Conservation (phyloP, 2,113 vertebrate species). For the Himantopus leucocephalus region DNA sequence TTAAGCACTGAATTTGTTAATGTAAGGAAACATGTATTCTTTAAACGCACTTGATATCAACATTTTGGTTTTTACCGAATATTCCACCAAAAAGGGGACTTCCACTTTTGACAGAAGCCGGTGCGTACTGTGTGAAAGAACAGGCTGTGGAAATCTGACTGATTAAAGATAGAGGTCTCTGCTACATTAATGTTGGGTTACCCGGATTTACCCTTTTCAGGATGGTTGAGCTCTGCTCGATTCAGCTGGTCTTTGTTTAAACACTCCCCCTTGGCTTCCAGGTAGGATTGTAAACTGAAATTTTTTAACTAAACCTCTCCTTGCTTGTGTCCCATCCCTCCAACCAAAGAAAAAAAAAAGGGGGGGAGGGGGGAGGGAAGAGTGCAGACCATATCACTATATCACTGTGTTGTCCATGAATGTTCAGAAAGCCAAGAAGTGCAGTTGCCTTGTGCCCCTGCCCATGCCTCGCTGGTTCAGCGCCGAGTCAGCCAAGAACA, state of each 20-base stretch:
- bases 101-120: neutral
- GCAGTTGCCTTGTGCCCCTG: neutral
- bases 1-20: neutral
- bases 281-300: neutral
- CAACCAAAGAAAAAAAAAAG: neutral
- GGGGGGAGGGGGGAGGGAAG: neutral
- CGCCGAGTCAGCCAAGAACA: neutral
- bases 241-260: neutral
- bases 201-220: neutral
- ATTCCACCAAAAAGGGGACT: neutral
- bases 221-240: neutral
- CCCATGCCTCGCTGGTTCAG: neutral
- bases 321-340: neutral
- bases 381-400: neutral
- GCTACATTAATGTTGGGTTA: neutral
- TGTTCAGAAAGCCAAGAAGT: neutral
- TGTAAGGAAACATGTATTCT: neutral
- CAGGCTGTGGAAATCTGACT: neutral
- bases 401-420: neutral
- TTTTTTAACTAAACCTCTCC: neutral
- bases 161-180: neutral
- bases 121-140: neutral
- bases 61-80: neutral
- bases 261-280: neutral
- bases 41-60: neutral